Percentiles rank a stretch among this genome's conserved stretches.
Conservation (phyloP, 2,113 vertebrate genomes). For the Leuciscus idus region DNA sequence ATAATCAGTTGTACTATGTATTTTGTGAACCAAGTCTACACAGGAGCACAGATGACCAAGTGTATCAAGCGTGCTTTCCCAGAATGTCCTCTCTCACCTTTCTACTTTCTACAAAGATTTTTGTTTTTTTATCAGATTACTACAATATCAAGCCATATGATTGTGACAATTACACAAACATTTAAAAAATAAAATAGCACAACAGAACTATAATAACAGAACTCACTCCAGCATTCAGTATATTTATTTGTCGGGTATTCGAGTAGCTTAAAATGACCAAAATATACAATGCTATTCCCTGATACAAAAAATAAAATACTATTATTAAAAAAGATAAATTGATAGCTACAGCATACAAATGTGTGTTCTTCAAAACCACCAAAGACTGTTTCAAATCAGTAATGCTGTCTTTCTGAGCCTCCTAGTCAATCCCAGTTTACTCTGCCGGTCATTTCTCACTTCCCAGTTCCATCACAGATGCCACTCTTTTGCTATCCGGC, state of each 20-base stretch:
- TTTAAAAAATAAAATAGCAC: not conserved
- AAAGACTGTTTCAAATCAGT: not conserved
- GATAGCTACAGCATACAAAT: slow-evolving; percentile 2
- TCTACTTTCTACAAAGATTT: not conserved
- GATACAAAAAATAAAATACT: not conserved
- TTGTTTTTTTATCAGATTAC: too few relatives aligned
- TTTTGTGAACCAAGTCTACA: too few relatives aligned
- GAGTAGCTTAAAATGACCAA: not conserved
- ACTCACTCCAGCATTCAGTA: not conserved
- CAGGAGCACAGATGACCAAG: not conserved
- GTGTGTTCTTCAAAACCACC: slow-evolving; percentile 30
- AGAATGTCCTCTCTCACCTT: not conserved
- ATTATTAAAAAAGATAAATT: not conserved
- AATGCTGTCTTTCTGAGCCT: not conserved
- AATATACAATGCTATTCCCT: not conserved
- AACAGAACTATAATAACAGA: not conserved
- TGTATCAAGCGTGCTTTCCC: not conserved
- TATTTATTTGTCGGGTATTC: not conserved
- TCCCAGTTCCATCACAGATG: slow-evolving; percentile 13
- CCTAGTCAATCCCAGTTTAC: not conserved
- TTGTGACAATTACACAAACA: not conserved
- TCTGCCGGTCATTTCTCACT: slow-evolving; percentile 8
- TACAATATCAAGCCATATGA: not conserved
- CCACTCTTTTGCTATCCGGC: slow-evolving; percentile 16
- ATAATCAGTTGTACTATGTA: too few relatives aligned